phyloP scores from a whole-genome alignment of 2,888 invertebrate genomes.

The Polietes domitor region DNA sequence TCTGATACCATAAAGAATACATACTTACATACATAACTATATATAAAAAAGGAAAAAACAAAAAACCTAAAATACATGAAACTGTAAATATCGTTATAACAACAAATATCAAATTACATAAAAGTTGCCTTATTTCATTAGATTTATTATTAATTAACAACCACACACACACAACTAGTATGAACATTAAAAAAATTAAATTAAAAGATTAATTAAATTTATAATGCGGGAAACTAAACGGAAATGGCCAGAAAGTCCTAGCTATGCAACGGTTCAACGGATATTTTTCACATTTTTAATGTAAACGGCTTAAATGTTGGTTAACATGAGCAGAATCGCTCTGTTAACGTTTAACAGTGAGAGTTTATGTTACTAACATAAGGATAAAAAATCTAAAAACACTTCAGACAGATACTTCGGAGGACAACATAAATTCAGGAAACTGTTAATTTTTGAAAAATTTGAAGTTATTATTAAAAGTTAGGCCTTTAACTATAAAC shows the following conservation, averaged over 20 bases:
- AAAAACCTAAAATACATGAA: constrained; percentile 3
- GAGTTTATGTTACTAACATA: too few relatives aligned
- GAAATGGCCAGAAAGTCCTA: background rate
- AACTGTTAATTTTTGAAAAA: too few relatives aligned
- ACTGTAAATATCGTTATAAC: constrained; percentile 58
- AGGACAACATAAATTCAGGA: too few relatives aligned
- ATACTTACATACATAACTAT: constrained; percentile 67
- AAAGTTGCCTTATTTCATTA: constrained; percentile 66
- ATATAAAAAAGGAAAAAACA: constrained; percentile 14
- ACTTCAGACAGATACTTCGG: too few relatives aligned
- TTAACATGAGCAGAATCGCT: too few relatives aligned
- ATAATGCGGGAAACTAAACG: background rate
- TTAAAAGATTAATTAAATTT: background rate
- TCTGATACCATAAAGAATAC: constrained; percentile 70
- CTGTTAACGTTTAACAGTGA: too few relatives aligned
- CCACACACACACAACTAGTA: background rate
- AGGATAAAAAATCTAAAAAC: too few relatives aligned
- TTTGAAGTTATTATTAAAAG: too few relatives aligned
- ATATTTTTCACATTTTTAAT: too few relatives aligned
- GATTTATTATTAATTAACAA: constrained; percentile 46
- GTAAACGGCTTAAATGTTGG: too few relatives aligned
- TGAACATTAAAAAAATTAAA: background rate
- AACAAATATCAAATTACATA: constrained; percentile 64
- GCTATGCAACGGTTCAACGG: too few relatives aligned
- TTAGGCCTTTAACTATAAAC: too few relatives aligned